A percentile compares a stretch with the other conserved stretches of the same genome.
Evolutionary conservation across 2,888 invertebrate species (phyloP).

Genomic region (Oligia strigilis): DNA sequence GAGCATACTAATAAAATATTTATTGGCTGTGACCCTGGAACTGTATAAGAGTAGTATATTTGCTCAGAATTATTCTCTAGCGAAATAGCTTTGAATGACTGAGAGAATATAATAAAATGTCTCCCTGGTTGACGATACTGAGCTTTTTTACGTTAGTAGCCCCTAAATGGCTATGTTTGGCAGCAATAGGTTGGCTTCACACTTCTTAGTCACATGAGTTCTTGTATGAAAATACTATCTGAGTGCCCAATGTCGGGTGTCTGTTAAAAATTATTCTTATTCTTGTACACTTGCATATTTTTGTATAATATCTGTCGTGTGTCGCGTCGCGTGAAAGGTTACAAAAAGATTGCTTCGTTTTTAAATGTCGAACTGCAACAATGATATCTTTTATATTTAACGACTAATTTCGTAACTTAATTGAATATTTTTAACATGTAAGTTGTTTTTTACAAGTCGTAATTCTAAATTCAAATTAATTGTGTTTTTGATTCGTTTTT

Average conservation of each 20-base stretch:
- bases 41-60: conserved; percentile 37
- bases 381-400: conserved; percentile 4
- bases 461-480: conserved; percentile 44
- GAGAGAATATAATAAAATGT: background rate
- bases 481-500: conserved; percentile 8
- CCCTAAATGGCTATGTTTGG: background rate
- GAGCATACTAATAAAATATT: conserved; percentile 35
- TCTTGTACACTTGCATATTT: conserved; percentile 61
- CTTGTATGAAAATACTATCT: conserved; percentile 33
- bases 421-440: conserved; percentile 12
- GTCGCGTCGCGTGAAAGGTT: conserved; percentile 46
- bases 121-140: background rate
- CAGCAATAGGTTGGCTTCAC: background rate
- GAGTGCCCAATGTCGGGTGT: conserved; percentile 9
- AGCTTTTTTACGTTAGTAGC: background rate
- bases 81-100: background rate
- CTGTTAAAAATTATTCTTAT: conserved; percentile 44
- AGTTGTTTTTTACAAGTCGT: conserved; percentile 20
- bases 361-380: conserved; percentile 60
- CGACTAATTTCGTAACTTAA: conserved; percentile 21
- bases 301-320: conserved; percentile 57
- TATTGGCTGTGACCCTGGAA: conserved; percentile 32
- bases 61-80: conserved; percentile 26
- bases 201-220: conserved; percentile 6
- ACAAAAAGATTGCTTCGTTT: conserved; percentile 49